Evolutionary conservation across 2,113 vertebrate species (phyloP).

Genomic region (Zosterops japonicus): DNA sequence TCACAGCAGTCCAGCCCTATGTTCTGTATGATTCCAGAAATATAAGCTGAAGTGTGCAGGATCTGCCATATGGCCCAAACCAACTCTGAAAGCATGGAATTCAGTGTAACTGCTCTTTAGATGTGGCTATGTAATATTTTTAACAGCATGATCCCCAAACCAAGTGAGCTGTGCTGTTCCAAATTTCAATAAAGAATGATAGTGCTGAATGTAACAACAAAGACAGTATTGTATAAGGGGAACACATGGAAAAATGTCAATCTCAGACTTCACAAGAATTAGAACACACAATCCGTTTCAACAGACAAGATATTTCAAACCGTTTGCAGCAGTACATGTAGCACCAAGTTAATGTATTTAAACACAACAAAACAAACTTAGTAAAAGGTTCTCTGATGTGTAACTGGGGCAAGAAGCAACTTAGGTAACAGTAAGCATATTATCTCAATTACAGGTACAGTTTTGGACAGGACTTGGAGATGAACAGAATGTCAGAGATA

Average conservation of each 20-base stretch:
- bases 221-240: background rate
- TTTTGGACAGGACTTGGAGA: background rate
- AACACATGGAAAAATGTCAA: background rate
- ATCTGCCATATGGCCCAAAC: background rate
- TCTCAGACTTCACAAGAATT: background rate
- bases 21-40: background rate
- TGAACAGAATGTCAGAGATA: background rate
- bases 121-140: slow-evolving; percentile 12
- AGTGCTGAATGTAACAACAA: background rate
- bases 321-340: background rate
- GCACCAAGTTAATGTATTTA: background rate
- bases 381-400: background rate
- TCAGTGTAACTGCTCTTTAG: background rate
- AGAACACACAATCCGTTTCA: background rate
- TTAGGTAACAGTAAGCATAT: background rate
- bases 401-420: background rate
- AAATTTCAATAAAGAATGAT: background rate
- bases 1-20: background rate
- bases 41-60: background rate
- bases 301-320: background rate
- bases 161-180: background rate
- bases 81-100: background rate
- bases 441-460: background rate
- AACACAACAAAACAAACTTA: background rate
- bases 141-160: slow-evolving; percentile 2